phyloP scores from a whole-genome alignment of 2,797 vertebrate species.

The Ispidina lecontei region DNA sequence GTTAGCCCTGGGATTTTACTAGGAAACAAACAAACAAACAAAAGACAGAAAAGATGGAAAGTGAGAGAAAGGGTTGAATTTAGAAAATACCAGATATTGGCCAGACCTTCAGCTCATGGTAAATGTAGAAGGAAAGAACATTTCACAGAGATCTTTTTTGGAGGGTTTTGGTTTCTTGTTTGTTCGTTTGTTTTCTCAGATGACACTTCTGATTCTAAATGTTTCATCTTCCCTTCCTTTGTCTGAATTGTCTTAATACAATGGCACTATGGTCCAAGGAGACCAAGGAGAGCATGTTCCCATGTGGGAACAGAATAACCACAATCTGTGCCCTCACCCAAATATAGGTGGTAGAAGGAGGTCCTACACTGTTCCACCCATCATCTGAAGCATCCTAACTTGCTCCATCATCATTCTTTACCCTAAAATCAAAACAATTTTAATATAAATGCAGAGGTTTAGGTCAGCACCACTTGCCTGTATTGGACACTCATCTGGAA shows the following conservation, averaged over 20 bases:
- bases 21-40: background rate
- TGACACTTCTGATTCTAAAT: background rate
- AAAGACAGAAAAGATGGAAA: background rate
- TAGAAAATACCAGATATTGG: background rate
- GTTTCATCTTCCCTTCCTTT: background rate
- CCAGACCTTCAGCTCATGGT: background rate
- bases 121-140: background rate
- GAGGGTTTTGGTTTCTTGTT: background rate
- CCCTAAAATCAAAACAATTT: background rate
- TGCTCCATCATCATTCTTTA: background rate
- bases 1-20: background rate
- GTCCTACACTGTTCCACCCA: background rate
- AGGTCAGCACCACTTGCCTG: background rate
- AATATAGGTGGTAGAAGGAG: background rate
- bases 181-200: background rate
- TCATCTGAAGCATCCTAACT: background rate
- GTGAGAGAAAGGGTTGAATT: background rate
- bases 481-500: background rate
- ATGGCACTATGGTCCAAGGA: background rate
- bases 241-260: background rate
- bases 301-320: background rate
- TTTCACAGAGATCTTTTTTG: accelerated
- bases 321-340: background rate
- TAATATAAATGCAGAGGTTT: background rate
- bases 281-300: background rate